Percentiles rank a stretch among this genome's conserved stretches.
Evolutionary conservation across 2,797 vertebrate species (phyloP).

Genomic region (Molothrus aeneus): DNA sequence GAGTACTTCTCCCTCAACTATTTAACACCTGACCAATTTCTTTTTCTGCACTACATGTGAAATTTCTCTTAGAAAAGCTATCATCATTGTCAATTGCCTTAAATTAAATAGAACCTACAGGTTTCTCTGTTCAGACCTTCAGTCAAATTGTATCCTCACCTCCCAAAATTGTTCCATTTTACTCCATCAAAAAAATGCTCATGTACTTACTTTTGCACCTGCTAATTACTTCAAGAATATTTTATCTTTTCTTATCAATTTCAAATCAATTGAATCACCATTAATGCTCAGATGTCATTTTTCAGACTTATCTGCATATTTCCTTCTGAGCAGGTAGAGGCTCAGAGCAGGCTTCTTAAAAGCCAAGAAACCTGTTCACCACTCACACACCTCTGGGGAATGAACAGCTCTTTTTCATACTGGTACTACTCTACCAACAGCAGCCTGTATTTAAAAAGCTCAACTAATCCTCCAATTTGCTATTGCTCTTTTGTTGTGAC

Average conservation of each 20-base stretch:
- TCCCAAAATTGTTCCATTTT: neutral
- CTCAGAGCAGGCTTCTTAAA: neutral
- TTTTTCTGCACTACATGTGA: neutral
- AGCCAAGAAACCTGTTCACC: neutral
- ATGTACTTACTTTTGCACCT: neutral
- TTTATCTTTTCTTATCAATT: neutral
- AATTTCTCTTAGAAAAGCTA: neutral
- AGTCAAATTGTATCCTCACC: neutral
- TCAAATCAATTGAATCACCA: neutral
- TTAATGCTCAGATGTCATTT: neutral
- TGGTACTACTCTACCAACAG: neutral
- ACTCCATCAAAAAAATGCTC: neutral
- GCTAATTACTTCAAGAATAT: neutral
- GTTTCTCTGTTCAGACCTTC: neutral
- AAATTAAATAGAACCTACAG: neutral
- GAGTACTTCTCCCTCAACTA: neutral
- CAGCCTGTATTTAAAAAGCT: neutral
- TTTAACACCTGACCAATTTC: neutral
- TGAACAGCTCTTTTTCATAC: neutral
- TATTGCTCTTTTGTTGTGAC: neutral
- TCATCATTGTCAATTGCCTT: neutral
- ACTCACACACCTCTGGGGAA: neutral
- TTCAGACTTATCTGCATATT: neutral
- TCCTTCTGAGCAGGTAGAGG: neutral
- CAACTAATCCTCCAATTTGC: neutral